A percentile compares a stretch with the other conserved stretches of the same genome.
phyloP scores from a whole-genome alignment of 2,888 invertebrate genomes.

The Onthophagus sagittarius region DNA sequence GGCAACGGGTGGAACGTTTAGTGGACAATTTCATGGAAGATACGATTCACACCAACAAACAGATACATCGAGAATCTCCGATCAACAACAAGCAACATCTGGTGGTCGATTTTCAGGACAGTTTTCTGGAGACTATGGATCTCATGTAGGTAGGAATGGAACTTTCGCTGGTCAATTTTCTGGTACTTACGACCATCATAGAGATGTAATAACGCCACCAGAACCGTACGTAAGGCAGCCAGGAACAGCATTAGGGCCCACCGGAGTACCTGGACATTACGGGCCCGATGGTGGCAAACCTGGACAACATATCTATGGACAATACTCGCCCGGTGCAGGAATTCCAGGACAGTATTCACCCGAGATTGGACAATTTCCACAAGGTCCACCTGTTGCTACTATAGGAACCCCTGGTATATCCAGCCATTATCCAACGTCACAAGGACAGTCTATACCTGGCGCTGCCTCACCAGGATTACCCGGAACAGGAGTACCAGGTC shows the following conservation, averaged over 20 bases:
- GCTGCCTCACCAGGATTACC: neutral
- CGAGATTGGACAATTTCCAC: slow-evolving; percentile 16
- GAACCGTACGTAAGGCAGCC: slow-evolving; percentile 22
- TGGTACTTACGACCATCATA: slow-evolving; percentile 24
- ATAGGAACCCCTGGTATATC: slow-evolving; percentile 9
- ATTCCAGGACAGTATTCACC: slow-evolving; percentile 14
- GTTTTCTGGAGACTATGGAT: slow-evolving; percentile 30
- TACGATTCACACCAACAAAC: slow-evolving; percentile 7
- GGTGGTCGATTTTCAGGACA: slow-evolving; percentile 30
- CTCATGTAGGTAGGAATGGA: slow-evolving; percentile 25
- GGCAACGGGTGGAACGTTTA: slow-evolving; percentile 3
- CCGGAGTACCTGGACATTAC: neutral
- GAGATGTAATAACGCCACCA: slow-evolving; percentile 24
- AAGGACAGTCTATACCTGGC: slow-evolving; percentile 14
- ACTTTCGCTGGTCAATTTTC: slow-evolving; percentile 26
- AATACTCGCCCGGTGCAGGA: slow-evolving; percentile 5
- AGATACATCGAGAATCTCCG: slow-evolving; percentile 3
- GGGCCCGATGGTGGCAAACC: slow-evolving; percentile 7
- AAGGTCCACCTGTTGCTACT: neutral
- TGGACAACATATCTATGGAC: slow-evolving; percentile 16
- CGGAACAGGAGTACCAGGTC: slow-evolving; percentile 2
- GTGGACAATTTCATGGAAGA: slow-evolving; percentile 23
- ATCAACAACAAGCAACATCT: slow-evolving; percentile 9
- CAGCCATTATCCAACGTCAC: neutral
- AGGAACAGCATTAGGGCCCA: slow-evolving; percentile 1